Base-by-base conservation (phyloP, 2,797 vertebrate genomes). In the Hephaestus fuliginosus region DNA sequence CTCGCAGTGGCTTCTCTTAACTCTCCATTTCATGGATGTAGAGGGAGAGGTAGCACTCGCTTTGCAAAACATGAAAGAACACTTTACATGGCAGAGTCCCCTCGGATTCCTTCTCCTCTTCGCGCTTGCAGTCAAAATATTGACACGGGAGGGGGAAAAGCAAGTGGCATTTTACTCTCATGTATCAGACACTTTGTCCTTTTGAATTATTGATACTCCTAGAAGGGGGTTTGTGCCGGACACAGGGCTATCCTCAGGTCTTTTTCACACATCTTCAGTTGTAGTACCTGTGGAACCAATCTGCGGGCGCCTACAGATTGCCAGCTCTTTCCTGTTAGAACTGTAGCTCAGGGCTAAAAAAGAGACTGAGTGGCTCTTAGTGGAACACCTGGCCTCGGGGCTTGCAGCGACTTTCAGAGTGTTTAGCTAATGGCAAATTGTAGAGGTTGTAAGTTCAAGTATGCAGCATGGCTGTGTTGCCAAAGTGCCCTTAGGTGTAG, bases 1-100 rank as follows among this genome's bases (percentile, higher is more conserved):
- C 67, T 71, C 75, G 73, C 73, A 68, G 74, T 64, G 63, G 71
- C 81, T 89, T 87, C 68, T 78, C 76, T 79, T 64, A 74, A 92
- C 70, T 93, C 71, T 68, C 74, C 73, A 83, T 91, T 92, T 89
- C 89, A 90, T 81, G 87, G 85, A 84, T 88, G 83, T 84, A 66
- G 83, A 89, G 41, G 66, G 56, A 87, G 88, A 81, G 86, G 76
- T 82, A 76, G 82, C 72, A 75, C 67, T 91, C 89, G 72, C 86
- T 90, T 91, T 86, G 83, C 85, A 80, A 78, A 94, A 94, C 91
- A 93, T 92, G 88, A 93, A 94, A 93, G 89, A 85, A 91, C 89
- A 92, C 88, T 93, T 94, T 82, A 79, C 89, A 86, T 87, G 80
- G 82, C 58, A 33, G 65, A 66, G 77, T 92, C 92, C 88, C 88